phyloP scores from a whole-genome alignment of 2,888 invertebrate species.

The Elmis aenea region DNA sequence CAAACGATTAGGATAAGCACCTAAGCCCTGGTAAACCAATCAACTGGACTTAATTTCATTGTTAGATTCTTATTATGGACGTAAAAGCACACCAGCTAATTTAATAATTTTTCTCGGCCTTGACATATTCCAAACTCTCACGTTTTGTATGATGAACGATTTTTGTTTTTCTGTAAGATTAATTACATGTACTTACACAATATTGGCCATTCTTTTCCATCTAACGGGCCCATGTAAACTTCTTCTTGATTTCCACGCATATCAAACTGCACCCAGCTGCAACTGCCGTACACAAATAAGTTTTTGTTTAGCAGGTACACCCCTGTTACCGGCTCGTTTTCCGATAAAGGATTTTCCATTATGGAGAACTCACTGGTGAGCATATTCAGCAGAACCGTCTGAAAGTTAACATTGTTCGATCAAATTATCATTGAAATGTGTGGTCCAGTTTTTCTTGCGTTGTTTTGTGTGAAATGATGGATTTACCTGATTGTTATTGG shows the following conservation, averaged over 20 bases:
- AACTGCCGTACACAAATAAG: conserved; percentile 72
- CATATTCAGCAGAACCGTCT: conserved; percentile 86
- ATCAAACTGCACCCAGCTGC: conserved; percentile 71
- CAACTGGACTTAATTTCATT: no score
- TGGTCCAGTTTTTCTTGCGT: no score
- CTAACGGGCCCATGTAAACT: conserved; percentile 52
- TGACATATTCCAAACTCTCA: no score
- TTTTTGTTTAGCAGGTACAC: conserved; percentile 63
- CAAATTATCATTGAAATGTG: conserved; percentile 1
- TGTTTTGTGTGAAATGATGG: neutral
- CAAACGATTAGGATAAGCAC: no score
- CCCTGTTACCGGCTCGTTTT: conserved; percentile 60
- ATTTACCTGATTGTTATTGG: conserved; percentile 82
- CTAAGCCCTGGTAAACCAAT: no score
- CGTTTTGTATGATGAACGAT: no score
- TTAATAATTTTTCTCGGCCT: no score
- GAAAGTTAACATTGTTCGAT: conserved; percentile 32
- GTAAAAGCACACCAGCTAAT: no score
- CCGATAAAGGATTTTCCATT: conserved; percentile 78
- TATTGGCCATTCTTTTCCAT: conserved; percentile 66
- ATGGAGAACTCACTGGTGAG: conserved; percentile 88
- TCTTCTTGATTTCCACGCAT: conserved; percentile 70
- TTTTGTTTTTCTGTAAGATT: no score
- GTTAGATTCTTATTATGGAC: no score
- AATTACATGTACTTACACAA: conserved; percentile 51